Evolutionary conservation across 2,888 invertebrate species (phyloP).

Genomic region (Eurois occulta): DNA sequence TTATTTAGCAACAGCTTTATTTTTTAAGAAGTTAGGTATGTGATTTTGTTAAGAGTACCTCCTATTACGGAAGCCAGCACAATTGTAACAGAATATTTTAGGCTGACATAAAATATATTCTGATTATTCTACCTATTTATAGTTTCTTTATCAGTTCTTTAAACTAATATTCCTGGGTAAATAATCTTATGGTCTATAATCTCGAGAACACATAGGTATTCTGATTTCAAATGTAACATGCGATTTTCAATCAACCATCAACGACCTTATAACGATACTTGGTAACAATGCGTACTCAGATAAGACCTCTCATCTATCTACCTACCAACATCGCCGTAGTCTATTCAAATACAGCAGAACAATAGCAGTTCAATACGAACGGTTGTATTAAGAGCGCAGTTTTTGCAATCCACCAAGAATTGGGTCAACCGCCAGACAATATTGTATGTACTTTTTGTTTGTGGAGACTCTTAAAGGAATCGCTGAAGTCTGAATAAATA

Average conservation of each 20-base stretch:
- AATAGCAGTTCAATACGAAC: conserved; percentile 59
- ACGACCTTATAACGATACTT: conserved; percentile 26
- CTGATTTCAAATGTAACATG: background rate
- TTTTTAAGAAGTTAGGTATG: background rate
- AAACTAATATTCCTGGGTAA: background rate
- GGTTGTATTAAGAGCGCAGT: conserved; percentile 45
- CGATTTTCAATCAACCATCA: conserved; percentile 27
- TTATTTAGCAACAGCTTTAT: background rate
- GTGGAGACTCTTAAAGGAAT: background rate
- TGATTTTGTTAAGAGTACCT: background rate
- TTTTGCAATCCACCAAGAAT: conserved; percentile 55
- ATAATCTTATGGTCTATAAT: background rate
- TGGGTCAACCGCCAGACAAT: conserved; percentile 36
- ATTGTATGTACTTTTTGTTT: conserved; percentile 30
- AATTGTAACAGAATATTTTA: background rate
- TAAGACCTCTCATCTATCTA: conserved; percentile 50
- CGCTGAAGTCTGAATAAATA: background rate
- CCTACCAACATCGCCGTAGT: conserved; percentile 15
- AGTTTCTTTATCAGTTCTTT: background rate
- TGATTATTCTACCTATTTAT: background rate
- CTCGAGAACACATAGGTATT: background rate
- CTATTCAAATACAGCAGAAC: conserved; percentile 57
- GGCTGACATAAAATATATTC: background rate
- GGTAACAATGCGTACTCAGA: conserved; percentile 45
- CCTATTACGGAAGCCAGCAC: background rate